Conservation (phyloP, 2,888 invertebrate genomes). For the Atrina japonica region DNA sequence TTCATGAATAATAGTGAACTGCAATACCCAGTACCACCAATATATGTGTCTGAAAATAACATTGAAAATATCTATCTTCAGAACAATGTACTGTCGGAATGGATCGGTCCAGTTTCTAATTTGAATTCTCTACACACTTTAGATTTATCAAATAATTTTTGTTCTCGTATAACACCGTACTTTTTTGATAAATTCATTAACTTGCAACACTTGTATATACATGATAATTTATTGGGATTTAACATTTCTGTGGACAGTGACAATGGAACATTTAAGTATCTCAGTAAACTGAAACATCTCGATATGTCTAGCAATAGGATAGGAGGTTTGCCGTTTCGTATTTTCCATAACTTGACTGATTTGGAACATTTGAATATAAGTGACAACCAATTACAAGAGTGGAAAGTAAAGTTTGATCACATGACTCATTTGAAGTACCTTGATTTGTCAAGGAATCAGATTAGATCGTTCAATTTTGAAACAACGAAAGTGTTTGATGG, state of each 20-base stretch:
- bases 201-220: not conserved
- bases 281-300: not conserved
- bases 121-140: not conserved
- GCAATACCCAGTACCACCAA: not conserved
- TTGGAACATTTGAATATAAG: slow-evolving; percentile 3
- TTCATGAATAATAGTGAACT: not conserved
- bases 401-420: not conserved
- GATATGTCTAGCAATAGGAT: slow-evolving; percentile 8
- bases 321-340: not conserved
- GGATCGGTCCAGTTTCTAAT: not conserved
- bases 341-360: slow-evolving; percentile 14
- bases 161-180: not conserved
- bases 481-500: not conserved
- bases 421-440: not conserved
- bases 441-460: slow-evolving; percentile 14
- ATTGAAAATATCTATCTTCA: slow-evolving; percentile 9
- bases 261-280: slow-evolving; percentile 3
- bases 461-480: not conserved
- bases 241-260: not conserved
- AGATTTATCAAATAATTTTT: slow-evolving; percentile 10
- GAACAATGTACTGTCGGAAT: not conserved
- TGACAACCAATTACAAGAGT: not conserved
- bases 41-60: slow-evolving; percentile 5
- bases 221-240: slow-evolving; percentile 4
- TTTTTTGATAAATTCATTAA: not conserved